phyloP scores from a whole-genome alignment of 2,888 invertebrate species.

The Caenorhabditis doughertyi region DNA sequence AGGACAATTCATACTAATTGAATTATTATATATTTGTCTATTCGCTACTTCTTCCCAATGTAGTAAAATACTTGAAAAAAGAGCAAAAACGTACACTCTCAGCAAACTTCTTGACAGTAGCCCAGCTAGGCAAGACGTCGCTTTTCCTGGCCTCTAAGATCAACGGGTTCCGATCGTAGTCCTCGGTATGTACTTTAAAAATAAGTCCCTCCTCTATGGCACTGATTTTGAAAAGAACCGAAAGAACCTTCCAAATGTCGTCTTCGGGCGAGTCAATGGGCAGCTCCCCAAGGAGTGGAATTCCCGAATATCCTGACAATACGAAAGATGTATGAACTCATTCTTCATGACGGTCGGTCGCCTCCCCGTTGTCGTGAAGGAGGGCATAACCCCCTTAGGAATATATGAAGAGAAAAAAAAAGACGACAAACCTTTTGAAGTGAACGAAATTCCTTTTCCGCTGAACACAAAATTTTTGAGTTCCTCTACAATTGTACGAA shows the following conservation, averaged over 20 bases:
- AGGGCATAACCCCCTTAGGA: neutral
- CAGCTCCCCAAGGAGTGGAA: slow-evolving; percentile 70
- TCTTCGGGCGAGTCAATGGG: slow-evolving; percentile 59
- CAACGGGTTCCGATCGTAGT: slow-evolving; percentile 65
- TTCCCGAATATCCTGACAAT: slow-evolving; percentile 72
- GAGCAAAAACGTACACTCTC: slow-evolving; percentile 46
- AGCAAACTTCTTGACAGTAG: slow-evolving; percentile 57
- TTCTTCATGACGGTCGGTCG: slow-evolving; percentile 7
- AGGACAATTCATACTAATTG: neutral
- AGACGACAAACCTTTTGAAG: slow-evolving; percentile 58
- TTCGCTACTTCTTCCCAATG: no score
- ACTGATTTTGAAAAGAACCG: slow-evolving; percentile 70
- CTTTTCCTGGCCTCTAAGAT: slow-evolving; percentile 66
- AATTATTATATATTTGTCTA: no score
- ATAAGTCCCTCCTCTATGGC: slow-evolving; percentile 66
- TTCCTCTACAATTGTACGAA: slow-evolving; percentile 65
- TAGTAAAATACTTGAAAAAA: neutral
- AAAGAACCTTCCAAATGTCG: slow-evolving; percentile 73
- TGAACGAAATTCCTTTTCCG: slow-evolving; percentile 55
- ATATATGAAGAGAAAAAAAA: neutral
- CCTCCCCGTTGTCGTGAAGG: no score
- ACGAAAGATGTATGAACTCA: slow-evolving; percentile 27
- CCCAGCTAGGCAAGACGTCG: slow-evolving; percentile 73
- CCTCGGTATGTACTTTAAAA: slow-evolving; percentile 70
- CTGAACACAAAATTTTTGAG: slow-evolving; percentile 70